Evolutionary conservation across 2,113 vertebrate genomes (phyloP), one percentile per base, ranked within the genome.

Genomic region (Peromyscus polionotus): DNA sequence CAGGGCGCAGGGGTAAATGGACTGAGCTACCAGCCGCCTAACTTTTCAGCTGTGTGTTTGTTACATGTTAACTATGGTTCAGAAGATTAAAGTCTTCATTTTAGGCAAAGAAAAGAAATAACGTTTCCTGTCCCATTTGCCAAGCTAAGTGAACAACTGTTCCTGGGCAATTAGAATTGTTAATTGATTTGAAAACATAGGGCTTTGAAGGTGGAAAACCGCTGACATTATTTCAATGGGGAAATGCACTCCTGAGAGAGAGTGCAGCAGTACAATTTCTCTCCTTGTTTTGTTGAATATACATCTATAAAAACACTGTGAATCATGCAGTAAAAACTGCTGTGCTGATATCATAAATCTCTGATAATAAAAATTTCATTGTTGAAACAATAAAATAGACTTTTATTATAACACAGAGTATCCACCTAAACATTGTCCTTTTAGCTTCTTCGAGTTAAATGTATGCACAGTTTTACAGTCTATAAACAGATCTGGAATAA

Each of bases 401-500:
- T 99, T 99, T 99, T 99, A 99, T 99, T 99, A 99, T 99, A 99
- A 99, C 99, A 99, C 99, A 99, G 99, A 99, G 99, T 99, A 99
- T 99, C 99, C 99, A 99, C 99, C 99, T 99, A 99, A 99, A 99
- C 99, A 99, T 99, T 99, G 99, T 99, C 99, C 99, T 99, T 99
- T 99, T 99, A 99, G 99, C 99, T 99, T 99, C 99, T 99, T 99
- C 99, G 99, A 99, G 99, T 99, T 99, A 99, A 99, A 99, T 99
- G 99, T 99, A 99, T 99, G 99, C 99, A 99, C 98, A 99, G 99
- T 99, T 99, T 99, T 99, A 99, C 99, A 99, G 99, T 99, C 99
- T 99, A 99, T 99, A 99, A 99, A 99, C 99, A 99, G 99, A 99
- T 99, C 99, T 99, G 98, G 99, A 99, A 99, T 99, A 99, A 99